A percentile compares a stretch with the other conserved stretches of the same genome.
phyloP scores from a whole-genome alignment of 2,888 invertebrate species.

The Pammene aurita region DNA sequence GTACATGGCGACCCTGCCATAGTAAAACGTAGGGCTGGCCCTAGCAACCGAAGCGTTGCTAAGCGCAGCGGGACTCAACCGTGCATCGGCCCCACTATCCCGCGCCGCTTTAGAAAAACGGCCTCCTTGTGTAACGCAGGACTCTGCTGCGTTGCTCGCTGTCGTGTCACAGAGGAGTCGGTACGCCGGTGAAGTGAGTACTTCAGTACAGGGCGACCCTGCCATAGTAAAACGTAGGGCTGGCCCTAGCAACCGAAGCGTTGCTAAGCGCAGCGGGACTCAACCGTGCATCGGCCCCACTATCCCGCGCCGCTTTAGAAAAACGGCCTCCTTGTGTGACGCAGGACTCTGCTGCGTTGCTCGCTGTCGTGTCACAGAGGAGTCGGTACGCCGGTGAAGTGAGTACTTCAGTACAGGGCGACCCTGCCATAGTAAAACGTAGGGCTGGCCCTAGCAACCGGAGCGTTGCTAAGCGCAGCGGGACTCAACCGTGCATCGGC shows the following conservation, averaged over 20 bases:
- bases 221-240: conserved; percentile 92
- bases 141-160: conserved; percentile 93
- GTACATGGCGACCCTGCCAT: conserved; percentile 60
- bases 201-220: background rate
- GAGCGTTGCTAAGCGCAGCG: conserved; percentile 92
- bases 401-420: conserved; percentile 42
- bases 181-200: conserved; percentile 91
- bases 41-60: conserved; percentile 95
- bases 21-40: conserved; percentile 94
- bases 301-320: conserved; percentile 87
- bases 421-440: conserved; percentile 90
- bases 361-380: conserved; percentile 92
- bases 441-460: conserved; percentile 92
- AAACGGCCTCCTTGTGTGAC: conserved; percentile 93
- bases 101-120: conserved; percentile 89
- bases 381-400: conserved; percentile 95
- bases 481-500: conserved; percentile 86
- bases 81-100: conserved; percentile 84
- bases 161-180: conserved; percentile 92
- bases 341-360: conserved; percentile 93
- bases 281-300: conserved; percentile 85
- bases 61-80: conserved; percentile 89
- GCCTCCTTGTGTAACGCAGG: conserved; percentile 93
- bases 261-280: conserved; percentile 91
- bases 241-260: conserved; percentile 93